Conservation (phyloP, 1,140 invertebrate genomes). For the Drosophila bipectinata region DNA sequence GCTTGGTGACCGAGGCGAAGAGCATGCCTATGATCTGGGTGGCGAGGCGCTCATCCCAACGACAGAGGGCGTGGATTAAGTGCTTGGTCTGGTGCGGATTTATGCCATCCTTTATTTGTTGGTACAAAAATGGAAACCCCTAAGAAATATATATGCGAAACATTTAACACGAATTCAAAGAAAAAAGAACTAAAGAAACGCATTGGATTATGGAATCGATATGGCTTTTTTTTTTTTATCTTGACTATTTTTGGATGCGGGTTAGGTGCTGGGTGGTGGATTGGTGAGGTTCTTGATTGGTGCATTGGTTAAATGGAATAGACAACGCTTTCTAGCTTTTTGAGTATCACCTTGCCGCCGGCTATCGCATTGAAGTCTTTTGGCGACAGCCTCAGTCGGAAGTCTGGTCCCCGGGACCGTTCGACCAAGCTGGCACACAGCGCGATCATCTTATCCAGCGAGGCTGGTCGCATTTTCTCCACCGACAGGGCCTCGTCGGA, state of each 20-base stretch:
- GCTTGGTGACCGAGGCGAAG: conserved; percentile 94
- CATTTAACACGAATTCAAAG: conserved; percentile 43
- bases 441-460: conserved; percentile 98
- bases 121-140: conserved; percentile 96
- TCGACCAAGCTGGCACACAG: conserved; percentile 94
- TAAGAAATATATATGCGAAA: conserved; percentile 81
- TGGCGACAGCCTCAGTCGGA: conserved; percentile 89
- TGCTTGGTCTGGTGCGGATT: conserved; percentile 96
- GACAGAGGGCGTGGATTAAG: conserved; percentile 94
- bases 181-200: conserved; percentile 16
- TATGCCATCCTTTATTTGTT: conserved; percentile 96
- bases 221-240: conserved; percentile 24
- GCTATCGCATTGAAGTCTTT: conserved; percentile 93
- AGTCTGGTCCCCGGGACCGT: conserved; percentile 91
- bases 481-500: conserved; percentile 85
- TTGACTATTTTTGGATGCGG: conserved; percentile 17
- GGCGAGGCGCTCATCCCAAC: conserved; percentile 94
- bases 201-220: conserved; percentile 20
- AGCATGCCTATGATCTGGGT: conserved; percentile 94
- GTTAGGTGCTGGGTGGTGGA: conserved; percentile 4
- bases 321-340: conserved; percentile 57
- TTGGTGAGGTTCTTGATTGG: conserved; percentile 7
- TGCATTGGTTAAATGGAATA: conserved; percentile 39
- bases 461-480: conserved; percentile 92
- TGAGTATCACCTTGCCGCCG: conserved; percentile 90